phyloP scores from a whole-genome alignment of 2,113 vertebrate species.

The Eulemur rufifrons region DNA sequence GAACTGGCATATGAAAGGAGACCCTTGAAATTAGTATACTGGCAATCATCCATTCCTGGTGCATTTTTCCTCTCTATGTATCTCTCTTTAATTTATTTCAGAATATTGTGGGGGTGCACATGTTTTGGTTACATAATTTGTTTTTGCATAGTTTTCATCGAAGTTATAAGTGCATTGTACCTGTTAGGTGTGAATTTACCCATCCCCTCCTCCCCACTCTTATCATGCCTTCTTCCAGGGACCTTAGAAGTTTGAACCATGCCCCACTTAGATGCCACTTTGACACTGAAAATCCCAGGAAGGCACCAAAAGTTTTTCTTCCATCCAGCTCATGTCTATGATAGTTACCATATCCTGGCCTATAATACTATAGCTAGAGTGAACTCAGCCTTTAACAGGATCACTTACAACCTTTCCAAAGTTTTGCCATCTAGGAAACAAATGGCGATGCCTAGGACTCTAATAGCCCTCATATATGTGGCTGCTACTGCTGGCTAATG shows the following conservation, averaged over 20 bases:
- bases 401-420: neutral
- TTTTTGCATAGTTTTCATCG: no score
- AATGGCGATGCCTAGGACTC: neutral
- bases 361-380: neutral
- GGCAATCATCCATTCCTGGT: slow-evolving; percentile 41
- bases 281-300: neutral
- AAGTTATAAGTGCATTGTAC: no score
- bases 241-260: neutral
- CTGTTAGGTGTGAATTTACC: no score
- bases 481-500: neutral
- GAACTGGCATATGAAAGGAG: slow-evolving; percentile 43
- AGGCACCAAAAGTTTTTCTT: neutral
- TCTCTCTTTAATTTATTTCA: neutral
- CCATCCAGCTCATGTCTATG: neutral
- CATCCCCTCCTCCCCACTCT: no score
- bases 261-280: neutral
- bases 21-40: slow-evolving; percentile 62
- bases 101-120: no score
- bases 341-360: neutral
- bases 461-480: neutral
- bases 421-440: neutral
- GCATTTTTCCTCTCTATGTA: slow-evolving; percentile 52
- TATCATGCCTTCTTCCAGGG: neutral
- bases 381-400: neutral
- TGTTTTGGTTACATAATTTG: no score